phyloP scores from a whole-genome alignment of 2,113 vertebrate species.

The Elachura formosa region DNA sequence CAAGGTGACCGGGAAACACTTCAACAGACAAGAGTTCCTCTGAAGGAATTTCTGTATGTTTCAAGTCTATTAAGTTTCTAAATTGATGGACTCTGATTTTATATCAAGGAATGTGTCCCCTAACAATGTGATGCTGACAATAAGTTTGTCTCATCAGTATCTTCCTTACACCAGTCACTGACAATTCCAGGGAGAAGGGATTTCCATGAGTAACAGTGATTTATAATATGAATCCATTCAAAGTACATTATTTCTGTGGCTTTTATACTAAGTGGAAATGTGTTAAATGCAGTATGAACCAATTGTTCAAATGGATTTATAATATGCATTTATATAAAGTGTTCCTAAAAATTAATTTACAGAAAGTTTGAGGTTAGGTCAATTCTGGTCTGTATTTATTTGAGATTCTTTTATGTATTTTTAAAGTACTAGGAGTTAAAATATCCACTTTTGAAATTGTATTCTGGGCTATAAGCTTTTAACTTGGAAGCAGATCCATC shows the following conservation, averaged over 20 bases:
- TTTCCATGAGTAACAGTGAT: background rate
- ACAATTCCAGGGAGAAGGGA: background rate
- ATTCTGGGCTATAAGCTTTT: conserved; percentile 2
- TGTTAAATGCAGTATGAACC: background rate
- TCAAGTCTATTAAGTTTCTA: background rate
- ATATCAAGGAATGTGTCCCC: background rate
- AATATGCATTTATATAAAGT: background rate
- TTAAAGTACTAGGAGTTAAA: conserved; percentile 6
- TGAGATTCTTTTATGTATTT: background rate
- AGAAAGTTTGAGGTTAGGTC: background rate
- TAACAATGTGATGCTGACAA: background rate
- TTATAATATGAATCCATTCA: background rate
- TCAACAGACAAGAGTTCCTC: background rate
- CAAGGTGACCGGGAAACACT: background rate
- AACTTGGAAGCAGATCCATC: background rate
- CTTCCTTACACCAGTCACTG: background rate
- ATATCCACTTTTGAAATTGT: background rate
- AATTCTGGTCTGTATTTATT: background rate
- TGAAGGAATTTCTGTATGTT: background rate
- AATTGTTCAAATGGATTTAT: background rate
- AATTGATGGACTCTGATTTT: background rate
- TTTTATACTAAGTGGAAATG: background rate
- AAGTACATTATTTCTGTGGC: background rate
- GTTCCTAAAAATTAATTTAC: background rate
- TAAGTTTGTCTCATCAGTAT: background rate